These are phyloP conservation scores for Coccyzus lansbergi DNA, from an alignment of 2,797 vertebrate genomes.

Conservation along the genomic window DNA sequence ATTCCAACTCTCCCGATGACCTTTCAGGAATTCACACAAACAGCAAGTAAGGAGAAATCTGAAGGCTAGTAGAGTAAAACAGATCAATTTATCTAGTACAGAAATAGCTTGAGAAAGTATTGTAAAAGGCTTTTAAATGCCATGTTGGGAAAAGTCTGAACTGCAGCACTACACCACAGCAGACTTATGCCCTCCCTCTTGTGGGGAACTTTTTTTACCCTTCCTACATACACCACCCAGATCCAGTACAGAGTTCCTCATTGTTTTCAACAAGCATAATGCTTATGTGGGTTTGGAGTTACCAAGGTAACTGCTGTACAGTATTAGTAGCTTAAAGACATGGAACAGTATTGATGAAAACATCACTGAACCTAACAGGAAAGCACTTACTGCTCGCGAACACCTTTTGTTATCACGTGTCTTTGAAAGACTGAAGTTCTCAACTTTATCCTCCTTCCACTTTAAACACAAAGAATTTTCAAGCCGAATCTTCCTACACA, in stretches of 20 bases:
- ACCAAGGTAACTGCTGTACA: not conserved
- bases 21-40: not conserved
- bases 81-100: not conserved
- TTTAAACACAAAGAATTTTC: not conserved
- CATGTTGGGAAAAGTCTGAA: not conserved
- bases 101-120: not conserved
- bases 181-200: not conserved
- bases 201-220: not conserved
- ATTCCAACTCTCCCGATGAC: no score
- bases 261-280: not conserved
- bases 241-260: not conserved
- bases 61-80: not conserved
- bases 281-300: rapidly evolving
- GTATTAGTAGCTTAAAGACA: not conserved
- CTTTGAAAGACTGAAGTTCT: not conserved
- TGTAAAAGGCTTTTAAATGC: not conserved
- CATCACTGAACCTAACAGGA: not conserved
- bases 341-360: not conserved
- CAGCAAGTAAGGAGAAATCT: not conserved
- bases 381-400: not conserved
- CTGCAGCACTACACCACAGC: not conserved
- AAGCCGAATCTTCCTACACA: not conserved
- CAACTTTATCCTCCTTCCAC: not conserved
- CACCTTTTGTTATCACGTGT: not conserved
- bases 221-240: not conserved